Conservation (phyloP, 2,888 invertebrate genomes). For the Morinoia aosen region DNA sequence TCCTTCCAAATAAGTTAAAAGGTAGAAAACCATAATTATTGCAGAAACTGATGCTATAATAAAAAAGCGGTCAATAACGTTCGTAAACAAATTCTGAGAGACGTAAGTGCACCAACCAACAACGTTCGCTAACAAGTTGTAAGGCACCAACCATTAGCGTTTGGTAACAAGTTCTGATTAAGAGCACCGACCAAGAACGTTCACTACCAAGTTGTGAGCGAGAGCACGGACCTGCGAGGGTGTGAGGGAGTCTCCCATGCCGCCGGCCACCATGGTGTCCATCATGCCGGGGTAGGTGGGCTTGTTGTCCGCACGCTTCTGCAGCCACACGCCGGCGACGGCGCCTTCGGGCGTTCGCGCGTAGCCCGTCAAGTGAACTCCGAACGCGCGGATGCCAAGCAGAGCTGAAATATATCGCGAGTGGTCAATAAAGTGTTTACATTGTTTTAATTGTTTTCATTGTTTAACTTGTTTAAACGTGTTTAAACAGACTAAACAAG, state of each 20-base stretch:
- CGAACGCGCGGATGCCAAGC: conserved; percentile 94
- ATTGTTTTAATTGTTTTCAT: not conserved
- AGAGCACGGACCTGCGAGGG: conserved; percentile 45
- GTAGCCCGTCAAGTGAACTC: conserved; percentile 95
- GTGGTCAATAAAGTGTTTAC: conserved; percentile 52
- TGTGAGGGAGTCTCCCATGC: conserved; percentile 61
- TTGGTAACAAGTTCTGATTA: too few relatives aligned
- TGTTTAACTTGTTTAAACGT: not conserved
- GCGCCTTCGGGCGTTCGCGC: conserved; percentile 88
- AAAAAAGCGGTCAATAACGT: too few relatives aligned
- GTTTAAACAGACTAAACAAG: too few relatives aligned
- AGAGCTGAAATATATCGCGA: conserved; percentile 74
- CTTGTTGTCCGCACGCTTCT: conserved; percentile 90
- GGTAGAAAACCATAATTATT: too few relatives aligned
- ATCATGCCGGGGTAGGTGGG: conserved; percentile 96
- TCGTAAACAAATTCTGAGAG: too few relatives aligned
- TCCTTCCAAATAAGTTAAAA: too few relatives aligned
- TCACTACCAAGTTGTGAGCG: too few relatives aligned
- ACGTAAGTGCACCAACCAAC: too few relatives aligned
- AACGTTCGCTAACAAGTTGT: too few relatives aligned
- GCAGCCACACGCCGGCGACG: conserved; percentile 85
- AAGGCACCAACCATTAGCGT: too few relatives aligned
- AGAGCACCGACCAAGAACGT: too few relatives aligned
- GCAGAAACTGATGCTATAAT: too few relatives aligned
- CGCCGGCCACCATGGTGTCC: conserved; percentile 82